Evolutionary conservation across 1,140 invertebrate species (phyloP), one percentile per base, ranked within the genome.

Genomic region (Venturia canescens): DNA sequence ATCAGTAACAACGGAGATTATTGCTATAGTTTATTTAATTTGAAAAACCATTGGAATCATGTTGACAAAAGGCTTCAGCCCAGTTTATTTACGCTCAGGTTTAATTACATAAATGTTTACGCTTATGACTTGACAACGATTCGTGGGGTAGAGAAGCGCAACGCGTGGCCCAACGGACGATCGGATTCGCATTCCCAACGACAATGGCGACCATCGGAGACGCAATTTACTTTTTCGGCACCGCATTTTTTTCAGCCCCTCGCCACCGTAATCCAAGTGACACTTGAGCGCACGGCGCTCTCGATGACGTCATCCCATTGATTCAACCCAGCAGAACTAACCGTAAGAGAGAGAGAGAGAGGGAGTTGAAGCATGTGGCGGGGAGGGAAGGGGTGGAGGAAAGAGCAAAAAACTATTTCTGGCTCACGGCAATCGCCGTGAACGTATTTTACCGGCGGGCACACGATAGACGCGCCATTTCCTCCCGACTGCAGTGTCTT

Each of bases 251-350:
- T 60, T 76, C 66, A 67, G 13, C 44, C 63, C n/a, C 79, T 80
- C 81, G 78, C 70, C 72, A 74, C 4, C n/a, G 16, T n/a, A 53
- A 7, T 53, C 50, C 5, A 53, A 53, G 18, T n/a, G 50, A 53
- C 50, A 53, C 50, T 53, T 53, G n/a, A 63, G 80, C 70, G 69
- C 69, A 71, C 69, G 69, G 69, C 69, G 69, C 71, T 53, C 71
- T 21, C 48, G 50, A 69, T 85, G 85, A 86, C 84, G 85, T 85
- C 84, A 85, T 72, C 80, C 83, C 85, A 86, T 86, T 86, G 85
- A 86, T 74, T 85, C 83, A 84, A 83, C 80, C 66, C 71, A 69
- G 71, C 71, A 70, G 18, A 82, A 71, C 69, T 74, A 84, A 84
- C 83, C 81, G 26, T 3, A 21, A 23, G 34, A 44, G 69, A 26